These are phyloP conservation scores for Drosophila malerkotliana DNA, from an alignment of 1,140 invertebrate species.

Conservation along the genomic window DNA sequence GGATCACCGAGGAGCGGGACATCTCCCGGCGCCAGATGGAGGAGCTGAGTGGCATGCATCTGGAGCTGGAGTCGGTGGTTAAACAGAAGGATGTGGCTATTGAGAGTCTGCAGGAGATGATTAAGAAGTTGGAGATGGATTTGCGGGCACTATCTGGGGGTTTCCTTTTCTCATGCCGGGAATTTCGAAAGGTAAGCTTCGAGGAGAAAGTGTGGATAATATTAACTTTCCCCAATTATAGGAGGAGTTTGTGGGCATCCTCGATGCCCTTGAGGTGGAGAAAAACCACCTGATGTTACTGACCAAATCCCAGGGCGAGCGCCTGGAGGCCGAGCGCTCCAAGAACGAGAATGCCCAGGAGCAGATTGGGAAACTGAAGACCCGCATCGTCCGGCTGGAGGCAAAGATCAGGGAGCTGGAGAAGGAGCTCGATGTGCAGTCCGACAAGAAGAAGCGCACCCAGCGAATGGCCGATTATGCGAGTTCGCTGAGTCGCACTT, in stretches of 20 bases:
- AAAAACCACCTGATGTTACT: conserved; percentile 85
- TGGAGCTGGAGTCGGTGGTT: conserved; percentile 53
- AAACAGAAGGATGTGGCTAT: conserved; percentile 54
- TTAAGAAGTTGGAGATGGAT: conserved; percentile 70
- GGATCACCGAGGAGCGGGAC: conserved; percentile 62
- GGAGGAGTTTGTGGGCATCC: conserved; percentile 80
- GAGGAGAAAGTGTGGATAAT: not conserved
- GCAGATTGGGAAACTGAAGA: conserved; percentile 61
- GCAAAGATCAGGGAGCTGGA: conserved; percentile 70
- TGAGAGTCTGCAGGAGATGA: conserved; percentile 39
- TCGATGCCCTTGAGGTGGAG: conserved; percentile 85
- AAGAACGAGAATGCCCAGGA: conserved; percentile 56
- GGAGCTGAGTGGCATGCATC: conserved; percentile 62
- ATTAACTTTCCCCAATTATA: conserved; percentile 4
- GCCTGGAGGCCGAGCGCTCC: conserved; percentile 85
- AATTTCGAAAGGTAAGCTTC: conserved; percentile 66
- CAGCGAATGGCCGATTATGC: conserved; percentile 77
- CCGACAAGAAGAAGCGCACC: conserved; percentile 73
- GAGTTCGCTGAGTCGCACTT: conserved; percentile 55
- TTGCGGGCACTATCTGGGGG: conserved; percentile 71
- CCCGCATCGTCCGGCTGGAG: conserved; percentile 69
- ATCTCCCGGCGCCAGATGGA: conserved; percentile 50
- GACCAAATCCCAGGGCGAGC: conserved; percentile 84
- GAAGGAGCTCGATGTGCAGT: conserved; percentile 71
- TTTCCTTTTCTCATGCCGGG: conserved; percentile 78